A percentile compares a stretch with the other conserved stretches of the same genome.
phyloP scores from a whole-genome alignment of 2,888 invertebrate genomes.

The Homarus gammarus region DNA sequence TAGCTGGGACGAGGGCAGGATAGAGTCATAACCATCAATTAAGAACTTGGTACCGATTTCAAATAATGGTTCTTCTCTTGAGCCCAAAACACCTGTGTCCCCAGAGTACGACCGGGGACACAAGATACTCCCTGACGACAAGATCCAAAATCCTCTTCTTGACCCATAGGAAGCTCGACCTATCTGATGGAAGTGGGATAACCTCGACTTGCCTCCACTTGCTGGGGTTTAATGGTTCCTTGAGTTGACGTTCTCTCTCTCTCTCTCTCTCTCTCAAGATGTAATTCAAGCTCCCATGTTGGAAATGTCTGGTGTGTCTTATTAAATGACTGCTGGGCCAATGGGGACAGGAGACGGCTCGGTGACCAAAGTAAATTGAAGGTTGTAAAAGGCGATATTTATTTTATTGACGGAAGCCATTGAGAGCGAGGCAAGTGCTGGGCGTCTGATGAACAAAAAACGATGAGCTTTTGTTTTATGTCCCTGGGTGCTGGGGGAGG shows the following conservation, averaged over 20 bases:
- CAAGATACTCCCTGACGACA: neutral
- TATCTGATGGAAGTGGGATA: neutral
- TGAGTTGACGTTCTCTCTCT: neutral
- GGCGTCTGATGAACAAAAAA: too few relatives aligned
- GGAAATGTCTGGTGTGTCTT: conserved; percentile 27
- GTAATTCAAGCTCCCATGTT: conserved; percentile 36
- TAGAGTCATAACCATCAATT: neutral
- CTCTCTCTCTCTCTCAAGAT: conserved; percentile 7
- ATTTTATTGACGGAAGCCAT: conserved; percentile 37
- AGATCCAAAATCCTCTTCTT: neutral
- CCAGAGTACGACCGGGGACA: too few relatives aligned
- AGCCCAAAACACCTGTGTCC: too few relatives aligned
- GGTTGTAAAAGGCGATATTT: conserved; percentile 23
- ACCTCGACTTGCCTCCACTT: neutral
- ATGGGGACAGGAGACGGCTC: neutral
- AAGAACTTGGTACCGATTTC: neutral
- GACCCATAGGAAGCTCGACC: neutral
- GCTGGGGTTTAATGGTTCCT: neutral
- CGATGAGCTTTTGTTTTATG: too few relatives aligned
- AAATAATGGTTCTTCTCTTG: neutral
- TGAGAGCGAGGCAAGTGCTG: neutral
- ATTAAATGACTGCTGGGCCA: conserved; percentile 21
- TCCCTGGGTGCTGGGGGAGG: too few relatives aligned
- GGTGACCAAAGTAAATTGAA: conserved; percentile 12
- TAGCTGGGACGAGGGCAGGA: too few relatives aligned